Conservation (phyloP, 1,140 invertebrate species). For the Zophobas morio region DNA sequence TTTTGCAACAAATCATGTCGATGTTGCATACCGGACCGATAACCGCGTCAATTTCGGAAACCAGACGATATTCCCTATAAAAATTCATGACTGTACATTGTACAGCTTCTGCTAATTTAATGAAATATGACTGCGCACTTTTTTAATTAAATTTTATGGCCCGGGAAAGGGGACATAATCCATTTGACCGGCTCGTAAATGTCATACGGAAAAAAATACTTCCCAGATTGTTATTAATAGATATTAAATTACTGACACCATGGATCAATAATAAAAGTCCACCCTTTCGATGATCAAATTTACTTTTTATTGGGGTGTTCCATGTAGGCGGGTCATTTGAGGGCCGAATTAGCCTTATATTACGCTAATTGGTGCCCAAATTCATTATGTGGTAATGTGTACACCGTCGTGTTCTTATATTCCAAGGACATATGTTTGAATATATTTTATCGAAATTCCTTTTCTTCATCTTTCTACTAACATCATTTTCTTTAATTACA, state of each 20-base stretch:
- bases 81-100: constrained; percentile 28
- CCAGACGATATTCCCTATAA: constrained; percentile 21
- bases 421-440: too few relatives aligned
- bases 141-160: constrained; percentile 40
- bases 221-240: constrained; percentile 38
- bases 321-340: too few relatives aligned
- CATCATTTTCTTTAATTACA: too few relatives aligned
- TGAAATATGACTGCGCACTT: constrained; percentile 40
- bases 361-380: too few relatives aligned
- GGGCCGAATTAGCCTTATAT: too few relatives aligned
- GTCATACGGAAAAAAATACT: constrained; percentile 36
- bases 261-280: background rate
- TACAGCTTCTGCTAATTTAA: constrained; percentile 36
- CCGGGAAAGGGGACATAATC: constrained; percentile 23
- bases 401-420: too few relatives aligned
- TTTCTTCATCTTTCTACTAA: too few relatives aligned
- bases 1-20: constrained; percentile 31
- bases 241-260: constrained; percentile 27
- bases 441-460: too few relatives aligned
- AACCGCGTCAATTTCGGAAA: constrained; percentile 6
- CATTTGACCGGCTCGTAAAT: constrained; percentile 42
- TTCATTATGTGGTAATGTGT: too few relatives aligned
- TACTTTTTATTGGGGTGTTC: too few relatives aligned
- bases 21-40: constrained; percentile 16
- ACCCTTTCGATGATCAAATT: background rate